Evolutionary conservation across 2,113 vertebrate species (phyloP).

Genomic region (Anoura caudifer): DNA sequence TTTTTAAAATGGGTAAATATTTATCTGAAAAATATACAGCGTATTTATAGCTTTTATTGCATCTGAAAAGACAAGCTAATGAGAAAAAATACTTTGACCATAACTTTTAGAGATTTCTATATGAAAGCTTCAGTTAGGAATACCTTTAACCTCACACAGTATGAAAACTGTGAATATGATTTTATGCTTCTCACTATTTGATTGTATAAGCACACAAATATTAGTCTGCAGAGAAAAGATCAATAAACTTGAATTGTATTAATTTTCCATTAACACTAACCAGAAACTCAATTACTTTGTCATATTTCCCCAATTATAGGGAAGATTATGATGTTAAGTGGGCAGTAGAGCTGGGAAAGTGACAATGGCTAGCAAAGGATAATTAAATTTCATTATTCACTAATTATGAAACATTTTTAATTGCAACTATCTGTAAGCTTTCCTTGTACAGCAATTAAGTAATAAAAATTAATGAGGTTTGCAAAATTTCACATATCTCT

Average conservation of each 20-base stretch:
- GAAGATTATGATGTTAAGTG: neutral
- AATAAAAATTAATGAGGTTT: neutral
- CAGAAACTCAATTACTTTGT: neutral
- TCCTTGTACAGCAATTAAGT: neutral
- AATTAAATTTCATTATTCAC: neutral
- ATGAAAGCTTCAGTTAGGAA: neutral
- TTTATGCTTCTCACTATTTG: neutral
- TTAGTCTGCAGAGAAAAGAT: neutral
- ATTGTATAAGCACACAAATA: neutral
- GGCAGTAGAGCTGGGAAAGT: neutral
- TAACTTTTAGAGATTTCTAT: neutral
- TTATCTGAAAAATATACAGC: neutral
- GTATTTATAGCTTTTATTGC: neutral
- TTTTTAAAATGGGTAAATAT: neutral
- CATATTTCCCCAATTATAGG: neutral
- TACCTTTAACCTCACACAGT: neutral
- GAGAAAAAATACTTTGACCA: neutral
- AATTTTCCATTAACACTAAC: neutral
- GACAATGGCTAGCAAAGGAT: neutral
- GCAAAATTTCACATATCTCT: neutral
- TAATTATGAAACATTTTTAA: neutral
- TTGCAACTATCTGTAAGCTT: neutral
- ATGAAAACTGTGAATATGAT: neutral
- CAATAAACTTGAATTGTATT: neutral
- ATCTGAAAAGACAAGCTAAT: conserved; percentile 24